Base-by-base conservation (phyloP, 2,797 vertebrate genomes). In the Oreortyx pictus region DNA sequence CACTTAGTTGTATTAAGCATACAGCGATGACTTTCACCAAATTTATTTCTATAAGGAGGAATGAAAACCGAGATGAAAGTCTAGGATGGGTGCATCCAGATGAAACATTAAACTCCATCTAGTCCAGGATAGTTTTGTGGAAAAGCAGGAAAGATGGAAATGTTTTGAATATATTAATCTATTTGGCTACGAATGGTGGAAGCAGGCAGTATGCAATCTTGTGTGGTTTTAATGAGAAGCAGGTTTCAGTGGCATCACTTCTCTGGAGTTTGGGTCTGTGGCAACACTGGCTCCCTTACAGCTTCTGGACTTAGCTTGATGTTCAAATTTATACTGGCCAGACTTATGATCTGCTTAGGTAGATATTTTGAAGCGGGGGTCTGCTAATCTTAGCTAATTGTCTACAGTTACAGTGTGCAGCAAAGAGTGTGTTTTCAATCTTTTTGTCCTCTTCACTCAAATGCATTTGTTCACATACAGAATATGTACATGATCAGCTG, bases 341-440 rank as follows among this genome's bases (percentile, higher is more conserved):
- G 67, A 84, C 73, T 2, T 5, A 52, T 20, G 17, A 72, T 29
- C 70, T 89, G 82, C 54, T 46, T 83, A 60, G 31, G 74, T 43
- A 82, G 35, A 11, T 89, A 56, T 85, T 94, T 93, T 88, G 46
- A 81, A 86, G 56, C n/a, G 23, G 16, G 19, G 6, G 8, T 54
- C 43, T 92, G 60, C 49, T 68, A 93, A 59, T 77, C 70, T 72
- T 78, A 92, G 39, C 20, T 93, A 88, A 78, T 59, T 52, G 9
- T 10, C 62, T 78, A 37, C 29, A 73, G 59, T 7, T 18, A 56
- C 31, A 31, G 39, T 78, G 65, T 80, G 54, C 39, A 78, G 20
- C 50, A 61, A 47, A 84, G 47, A 52, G 11, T 22, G 17, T 57
- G 6, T 80, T 81, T 41, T 56, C 11, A 23, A 77, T 20, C 16